Conservation (phyloP, 2,888 invertebrate species). For the Andrena haemorrhoa region DNA sequence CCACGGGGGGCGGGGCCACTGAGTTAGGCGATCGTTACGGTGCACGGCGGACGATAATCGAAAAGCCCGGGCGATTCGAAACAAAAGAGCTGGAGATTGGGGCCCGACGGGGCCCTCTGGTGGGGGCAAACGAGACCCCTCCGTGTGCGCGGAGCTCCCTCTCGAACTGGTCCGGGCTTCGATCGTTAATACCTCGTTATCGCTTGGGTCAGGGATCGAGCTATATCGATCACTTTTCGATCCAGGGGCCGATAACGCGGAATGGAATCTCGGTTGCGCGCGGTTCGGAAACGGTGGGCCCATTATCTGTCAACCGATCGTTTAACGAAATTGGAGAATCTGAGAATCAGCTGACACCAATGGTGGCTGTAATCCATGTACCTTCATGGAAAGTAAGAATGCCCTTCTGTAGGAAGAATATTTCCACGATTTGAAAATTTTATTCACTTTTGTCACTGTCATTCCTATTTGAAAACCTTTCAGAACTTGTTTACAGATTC, state of each 20-base stretch:
- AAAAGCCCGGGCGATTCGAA: constrained; percentile 80
- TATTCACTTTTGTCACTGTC: too few species aligned
- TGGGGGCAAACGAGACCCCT: constrained; percentile 44
- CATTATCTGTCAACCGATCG: constrained; percentile 64
- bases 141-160: constrained; percentile 45
- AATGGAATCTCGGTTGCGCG: constrained; percentile 24
- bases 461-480: too few species aligned
- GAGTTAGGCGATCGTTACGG: constrained; percentile 84
- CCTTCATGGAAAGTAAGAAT: background rate
- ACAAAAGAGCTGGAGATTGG: constrained; percentile 73
- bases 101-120: constrained; percentile 52
- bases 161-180: constrained; percentile 64
- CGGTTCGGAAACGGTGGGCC: constrained; percentile 32
- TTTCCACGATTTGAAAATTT: too few species aligned
- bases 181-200: constrained; percentile 83
- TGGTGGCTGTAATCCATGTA: background rate
- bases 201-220: constrained; percentile 68
- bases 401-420: too few species aligned
- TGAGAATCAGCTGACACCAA: background rate
- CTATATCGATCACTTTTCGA: constrained; percentile 69
- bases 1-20: constrained; percentile 81
- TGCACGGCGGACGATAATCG: constrained; percentile 82
- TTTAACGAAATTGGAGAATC: constrained; percentile 56
- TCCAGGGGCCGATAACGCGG: constrained; percentile 61
- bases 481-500: too few species aligned